phyloP scores from a whole-genome alignment of 2,113 vertebrate species.

The Perca schrenkii region DNA sequence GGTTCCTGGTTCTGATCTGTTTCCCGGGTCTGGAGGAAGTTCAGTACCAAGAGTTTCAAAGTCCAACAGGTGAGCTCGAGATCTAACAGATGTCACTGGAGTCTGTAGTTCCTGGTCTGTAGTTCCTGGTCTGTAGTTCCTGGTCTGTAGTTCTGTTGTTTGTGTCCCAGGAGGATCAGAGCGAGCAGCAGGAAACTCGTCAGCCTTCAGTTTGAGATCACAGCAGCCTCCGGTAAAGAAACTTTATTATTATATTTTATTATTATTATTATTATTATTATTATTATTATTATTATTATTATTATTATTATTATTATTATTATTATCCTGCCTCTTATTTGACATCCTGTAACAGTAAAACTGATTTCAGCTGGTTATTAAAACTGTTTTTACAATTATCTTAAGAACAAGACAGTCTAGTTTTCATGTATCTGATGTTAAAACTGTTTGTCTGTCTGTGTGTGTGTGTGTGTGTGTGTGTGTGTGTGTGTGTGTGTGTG shows the following conservation, averaged over 20 bases:
- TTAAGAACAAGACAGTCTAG: too few relatives aligned
- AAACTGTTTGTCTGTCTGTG: too few relatives aligned
- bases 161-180: slow-evolving; percentile 41
- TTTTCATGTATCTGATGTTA: too few relatives aligned
- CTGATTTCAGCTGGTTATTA: too few relatives aligned
- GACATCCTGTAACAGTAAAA: too few relatives aligned
- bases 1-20: slow-evolving; percentile 95
- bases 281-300: too few relatives aligned
- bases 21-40: slow-evolving; percentile 91
- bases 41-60: slow-evolving; percentile 71
- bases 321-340: background rate
- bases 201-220: background rate
- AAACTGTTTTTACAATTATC: too few relatives aligned
- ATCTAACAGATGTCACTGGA: too few relatives aligned
- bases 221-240: slow-evolving; percentile 57
- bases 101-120: background rate
- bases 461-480: too few relatives aligned
- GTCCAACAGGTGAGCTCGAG: slow-evolving; percentile 20
- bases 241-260: background rate
- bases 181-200: background rate
- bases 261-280: background rate
- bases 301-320: background rate
- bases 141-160: background rate
- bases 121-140: background rate
- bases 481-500: too few relatives aligned